Conservation (phyloP, 2,888 invertebrate genomes). For the Cheilosia vernalis region DNA sequence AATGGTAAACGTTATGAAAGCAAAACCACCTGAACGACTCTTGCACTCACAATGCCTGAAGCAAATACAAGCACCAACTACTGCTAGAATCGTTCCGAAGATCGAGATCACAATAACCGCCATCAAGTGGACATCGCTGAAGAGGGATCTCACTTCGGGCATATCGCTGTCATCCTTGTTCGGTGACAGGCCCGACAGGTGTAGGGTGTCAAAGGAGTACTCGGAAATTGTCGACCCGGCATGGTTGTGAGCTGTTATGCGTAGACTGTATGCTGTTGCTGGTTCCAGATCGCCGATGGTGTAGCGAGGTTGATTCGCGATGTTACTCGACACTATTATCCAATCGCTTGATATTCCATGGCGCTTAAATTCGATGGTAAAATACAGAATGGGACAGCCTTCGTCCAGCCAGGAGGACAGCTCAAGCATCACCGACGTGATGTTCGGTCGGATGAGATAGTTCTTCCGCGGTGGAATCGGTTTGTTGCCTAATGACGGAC, state of each 20-base stretch:
- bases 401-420: slow-evolving; percentile 92
- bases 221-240: slow-evolving; percentile 86
- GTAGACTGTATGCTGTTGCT: slow-evolving; percentile 84
- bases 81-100: slow-evolving; percentile 85
- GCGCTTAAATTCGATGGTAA: slow-evolving; percentile 83
- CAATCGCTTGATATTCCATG: slow-evolving; percentile 80
- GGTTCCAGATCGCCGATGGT: slow-evolving; percentile 84
- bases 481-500: slow-evolving; percentile 79
- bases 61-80: slow-evolving; percentile 85
- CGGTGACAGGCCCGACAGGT: slow-evolving; percentile 83
- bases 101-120: slow-evolving; percentile 81
- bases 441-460: slow-evolving; percentile 89
- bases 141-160: slow-evolving; percentile 78
- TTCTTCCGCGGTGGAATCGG: slow-evolving; percentile 89
- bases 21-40: neutral
- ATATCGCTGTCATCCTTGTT: slow-evolving; percentile 77
- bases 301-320: slow-evolving; percentile 83
- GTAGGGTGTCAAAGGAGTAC: slow-evolving; percentile 85
- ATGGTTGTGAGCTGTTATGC: slow-evolving; percentile 86
- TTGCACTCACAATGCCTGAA: slow-evolving; percentile 84
- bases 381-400: slow-evolving; percentile 91
- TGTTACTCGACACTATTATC: slow-evolving; percentile 84
- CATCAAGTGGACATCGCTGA: slow-evolving; percentile 81
- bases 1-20: neutral
- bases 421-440: slow-evolving; percentile 90